phyloP scores from a whole-genome alignment of 2,888 invertebrate species.

The Tridacna gigas region DNA sequence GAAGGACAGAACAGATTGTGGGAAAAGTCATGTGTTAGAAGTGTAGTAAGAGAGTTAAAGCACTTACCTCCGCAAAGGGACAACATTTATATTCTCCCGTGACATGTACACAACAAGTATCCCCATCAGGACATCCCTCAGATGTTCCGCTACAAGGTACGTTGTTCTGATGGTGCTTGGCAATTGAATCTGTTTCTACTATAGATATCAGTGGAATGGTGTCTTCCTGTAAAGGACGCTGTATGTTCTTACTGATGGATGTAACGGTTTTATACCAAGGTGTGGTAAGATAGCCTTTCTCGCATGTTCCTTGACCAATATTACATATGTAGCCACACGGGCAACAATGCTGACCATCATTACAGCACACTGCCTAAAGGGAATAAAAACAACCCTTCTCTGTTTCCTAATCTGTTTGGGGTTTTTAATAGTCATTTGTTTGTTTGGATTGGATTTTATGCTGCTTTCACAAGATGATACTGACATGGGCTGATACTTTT shows the following conservation, averaged over 20 bases:
- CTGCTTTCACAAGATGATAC: too few species aligned
- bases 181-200: neutral
- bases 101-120: constrained; percentile 78
- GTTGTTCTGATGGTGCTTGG: neutral
- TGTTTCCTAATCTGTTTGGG: too few species aligned
- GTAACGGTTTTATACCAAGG: neutral
- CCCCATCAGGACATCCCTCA: constrained; percentile 65
- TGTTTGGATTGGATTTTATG: too few species aligned
- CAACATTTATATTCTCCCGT: constrained; percentile 80
- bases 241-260: constrained; percentile 2
- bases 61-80: constrained; percentile 76
- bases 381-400: neutral
- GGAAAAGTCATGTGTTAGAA: too few species aligned
- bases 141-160: constrained; percentile 63
- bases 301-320: constrained; percentile 32
- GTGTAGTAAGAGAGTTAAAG: too few species aligned
- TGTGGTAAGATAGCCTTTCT: constrained; percentile 6
- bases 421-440: too few species aligned
- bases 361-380: constrained; percentile 76
- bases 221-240: constrained; percentile 13
- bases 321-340: constrained; percentile 73
- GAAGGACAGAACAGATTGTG: too few species aligned
- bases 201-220: neutral
- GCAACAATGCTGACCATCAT: constrained; percentile 81
- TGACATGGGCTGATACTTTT: too few species aligned